A percentile compares a stretch with the other conserved stretches of the same genome.
Evolutionary conservation across 2,797 vertebrate genomes (phyloP).

Genomic region (Danionella dracula): DNA sequence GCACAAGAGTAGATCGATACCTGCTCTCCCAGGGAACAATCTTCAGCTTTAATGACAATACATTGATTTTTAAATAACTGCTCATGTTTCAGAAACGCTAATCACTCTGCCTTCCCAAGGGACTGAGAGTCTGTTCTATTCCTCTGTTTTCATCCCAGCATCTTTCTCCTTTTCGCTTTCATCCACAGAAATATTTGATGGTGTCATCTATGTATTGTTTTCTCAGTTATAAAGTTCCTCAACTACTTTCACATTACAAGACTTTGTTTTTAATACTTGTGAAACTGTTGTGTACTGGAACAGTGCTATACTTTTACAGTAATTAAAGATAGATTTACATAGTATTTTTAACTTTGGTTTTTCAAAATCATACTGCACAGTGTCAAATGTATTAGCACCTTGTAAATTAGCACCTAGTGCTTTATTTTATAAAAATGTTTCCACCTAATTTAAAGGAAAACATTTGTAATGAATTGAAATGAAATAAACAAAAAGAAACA

Average conservation of each 20-base stretch:
- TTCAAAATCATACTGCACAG: no score
- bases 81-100: constrained; percentile 67
- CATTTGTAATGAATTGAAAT: no score
- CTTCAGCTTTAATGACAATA: constrained; percentile 71
- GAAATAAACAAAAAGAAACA: no score
- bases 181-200: not conserved
- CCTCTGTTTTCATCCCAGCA: not conserved
- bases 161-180: not conserved
- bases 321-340: no score
- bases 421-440: no score
- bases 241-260: not conserved
- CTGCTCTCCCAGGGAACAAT: constrained; percentile 66
- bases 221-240: not conserved
- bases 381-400: no score
- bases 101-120: constrained; percentile 60
- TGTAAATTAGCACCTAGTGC: no score
- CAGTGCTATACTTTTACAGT: no score
- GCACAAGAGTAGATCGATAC: constrained; percentile 65
- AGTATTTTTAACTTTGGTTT: no score
- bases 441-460: no score
- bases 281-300: no score
- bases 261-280: no score
- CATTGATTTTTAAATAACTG: constrained; percentile 74
- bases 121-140: constrained; percentile 41
- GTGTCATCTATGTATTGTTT: not conserved